Conservation (phyloP, 2,797 vertebrate species). For the Eidolon dupreanum region DNA sequence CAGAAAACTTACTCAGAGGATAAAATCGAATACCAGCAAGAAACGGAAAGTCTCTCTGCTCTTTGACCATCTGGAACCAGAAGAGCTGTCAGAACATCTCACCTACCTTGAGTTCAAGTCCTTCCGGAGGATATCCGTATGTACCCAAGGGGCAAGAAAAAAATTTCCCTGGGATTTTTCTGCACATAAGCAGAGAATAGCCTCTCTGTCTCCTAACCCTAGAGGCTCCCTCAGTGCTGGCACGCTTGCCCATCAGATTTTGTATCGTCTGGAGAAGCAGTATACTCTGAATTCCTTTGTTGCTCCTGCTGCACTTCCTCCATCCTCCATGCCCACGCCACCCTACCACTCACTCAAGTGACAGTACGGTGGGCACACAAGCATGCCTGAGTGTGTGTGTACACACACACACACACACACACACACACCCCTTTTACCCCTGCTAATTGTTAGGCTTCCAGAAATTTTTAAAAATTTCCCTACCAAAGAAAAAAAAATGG, state of each 20-base stretch:
- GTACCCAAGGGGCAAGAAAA: slow-evolving; percentile 68
- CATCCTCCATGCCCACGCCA: too few relatives aligned
- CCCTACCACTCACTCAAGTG: not conserved
- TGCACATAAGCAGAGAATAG: not conserved
- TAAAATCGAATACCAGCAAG: slow-evolving; percentile 94
- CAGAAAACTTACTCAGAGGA: slow-evolving; percentile 95
- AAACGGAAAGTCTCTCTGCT: slow-evolving; percentile 96
- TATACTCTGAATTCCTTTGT: not conserved
- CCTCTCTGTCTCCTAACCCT: not conserved
- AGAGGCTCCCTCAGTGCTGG: too few relatives aligned
- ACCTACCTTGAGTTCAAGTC: slow-evolving; percentile 97
- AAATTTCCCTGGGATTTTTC: not conserved
- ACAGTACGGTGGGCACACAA: not conserved
- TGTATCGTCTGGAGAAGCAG: accelerated
- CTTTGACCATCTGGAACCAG: slow-evolving; percentile 95
- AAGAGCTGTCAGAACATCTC: slow-evolving; percentile 94
- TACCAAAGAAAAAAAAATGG: too few relatives aligned
- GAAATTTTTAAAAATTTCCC: not conserved
- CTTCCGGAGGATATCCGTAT: slow-evolving; percentile 95
- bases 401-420: too few relatives aligned
- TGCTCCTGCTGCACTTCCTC: not conserved
- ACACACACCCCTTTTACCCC: not conserved
- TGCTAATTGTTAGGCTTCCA: not conserved
- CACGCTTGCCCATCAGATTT: not conserved
- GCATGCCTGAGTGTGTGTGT: accelerated